Evolutionary conservation across 1,140 invertebrate species (phyloP).

Genomic region (Tenebrio molitor): DNA sequence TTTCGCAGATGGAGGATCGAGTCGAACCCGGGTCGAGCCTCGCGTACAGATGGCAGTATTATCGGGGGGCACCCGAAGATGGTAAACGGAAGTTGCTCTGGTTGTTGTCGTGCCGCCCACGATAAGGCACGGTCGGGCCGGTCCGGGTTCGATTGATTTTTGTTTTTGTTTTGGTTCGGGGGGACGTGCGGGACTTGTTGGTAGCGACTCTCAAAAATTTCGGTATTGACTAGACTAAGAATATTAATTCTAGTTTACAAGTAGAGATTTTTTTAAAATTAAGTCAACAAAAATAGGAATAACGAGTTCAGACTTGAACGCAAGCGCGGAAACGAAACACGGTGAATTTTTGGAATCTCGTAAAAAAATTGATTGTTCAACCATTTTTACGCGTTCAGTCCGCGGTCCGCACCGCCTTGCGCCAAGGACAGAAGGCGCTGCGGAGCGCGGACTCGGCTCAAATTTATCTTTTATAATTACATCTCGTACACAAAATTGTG

Average conservation of each 20-base stretch:
- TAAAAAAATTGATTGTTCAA: constrained; percentile 22
- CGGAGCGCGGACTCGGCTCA: too few species aligned
- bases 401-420: background rate
- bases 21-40: background rate
- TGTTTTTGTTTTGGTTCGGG: constrained; percentile 17
- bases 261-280: constrained; percentile 40
- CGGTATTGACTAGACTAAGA: constrained; percentile 36
- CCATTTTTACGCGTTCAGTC: background rate
- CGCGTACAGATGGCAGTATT: constrained; percentile 25
- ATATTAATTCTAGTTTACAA: constrained; percentile 38
- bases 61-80: constrained; percentile 39
- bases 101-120: constrained; percentile 38
- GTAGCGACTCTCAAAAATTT: constrained; percentile 17
- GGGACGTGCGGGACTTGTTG: constrained; percentile 25
- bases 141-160: too few species aligned
- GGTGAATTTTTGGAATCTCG: constrained; percentile 13
- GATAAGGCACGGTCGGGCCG: constrained; percentile 4
- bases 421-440: background rate
- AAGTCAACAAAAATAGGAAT: constrained; percentile 41
- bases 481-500: constrained; percentile 44
- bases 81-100: constrained; percentile 60
- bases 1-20: background rate
- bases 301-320: constrained; percentile 33
- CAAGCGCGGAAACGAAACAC: constrained; percentile 3
- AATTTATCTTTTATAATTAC: constrained; percentile 25